Base-by-base conservation (phyloP, 2,888 invertebrate genomes). In the Callyntrura sp. region DNA sequence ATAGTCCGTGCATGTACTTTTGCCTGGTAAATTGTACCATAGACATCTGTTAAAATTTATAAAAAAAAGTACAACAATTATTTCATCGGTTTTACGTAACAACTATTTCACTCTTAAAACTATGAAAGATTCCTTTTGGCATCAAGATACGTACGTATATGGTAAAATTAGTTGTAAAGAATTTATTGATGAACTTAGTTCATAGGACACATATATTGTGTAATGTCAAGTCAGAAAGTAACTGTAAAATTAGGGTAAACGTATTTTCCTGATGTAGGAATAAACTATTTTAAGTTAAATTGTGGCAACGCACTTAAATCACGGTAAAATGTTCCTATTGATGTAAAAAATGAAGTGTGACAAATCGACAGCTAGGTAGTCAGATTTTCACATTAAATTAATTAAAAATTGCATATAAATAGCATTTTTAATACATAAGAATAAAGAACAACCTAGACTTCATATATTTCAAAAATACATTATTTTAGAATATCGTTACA, bases 251-350 rank as follows among this genome's bases (percentile, higher is more conserved):
- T 62, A 62, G 8, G n/a, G 5, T 25, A 62, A 23, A 25, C 57
- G 8, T n/a, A 62, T 62, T 62, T 23, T 17, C n/a, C n/a, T n/a
- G n/a, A n/a, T n/a, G n/a, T n/a, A n/a, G n/a, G n/a, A n/a, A n/a
- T n/a, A n/a, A n/a, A n/a, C n/a, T n/a, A 70, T n/a, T 35, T 17
- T 70, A 70, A 20, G 11, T 17, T 23, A 17, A 43, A 70, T 17
- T 70, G 43, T 70, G 68, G 43, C 68, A 35, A 70, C 43, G 68
- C 68, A 70, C 68, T 43, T 68, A 76, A 87, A 87, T 82, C 87
- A 87, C 87, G 87, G 87, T 87, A 55, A 87, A 35, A 81, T 65
- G 87, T 87, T 87, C 87, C 87, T 87, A 87, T 14, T 82, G 17
- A 4, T 70, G 86, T 85, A 86, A 60, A 79, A 17, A 79, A 43